Evolutionary conservation across 1,140 invertebrate species (phyloP), one percentile per base, ranked within the genome.

Genomic region (Polypedilum pembai): DNA sequence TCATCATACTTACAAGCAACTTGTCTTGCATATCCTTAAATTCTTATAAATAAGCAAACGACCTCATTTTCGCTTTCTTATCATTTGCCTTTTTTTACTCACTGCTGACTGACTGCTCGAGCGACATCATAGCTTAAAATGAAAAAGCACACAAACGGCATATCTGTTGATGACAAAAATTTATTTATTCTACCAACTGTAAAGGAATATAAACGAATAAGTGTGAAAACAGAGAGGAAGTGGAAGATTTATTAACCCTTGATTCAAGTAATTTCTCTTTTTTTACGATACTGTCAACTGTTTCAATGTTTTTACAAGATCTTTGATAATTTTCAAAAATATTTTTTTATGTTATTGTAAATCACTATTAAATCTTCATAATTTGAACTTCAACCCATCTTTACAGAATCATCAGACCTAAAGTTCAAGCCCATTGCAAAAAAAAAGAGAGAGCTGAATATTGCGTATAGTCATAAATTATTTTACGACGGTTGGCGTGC

Each of bases 401-500:
- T 56, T 3, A 56, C n/a, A 56, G 12, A 8, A 56, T 56, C 45
- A n/a, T 15, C 4, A 15, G 45, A 56, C n/a, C 12, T 15, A 12
- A 12, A 56, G n/a, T 56, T 56, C n/a, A 56, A 56, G 45, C 15
- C 8, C 41, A 45, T 45, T 8, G 8, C 41, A 45, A 1, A 15
- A 41, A 10, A 7, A 41, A 15, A 8, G 45, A 12, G 12, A 1
- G 45, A 33, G 24, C 24, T 33, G 24, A 33, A 33, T 3, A 56
- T 56, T 56, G 45, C 24, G 24, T 56, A 56, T 15, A 56, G 45
- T 18, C n/a, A 69, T 69, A 69, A 69, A 69, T 69, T 20, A 69
- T 69, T 69, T 69, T 69, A 69, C 65, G 65, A 69, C n/a, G 12
- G 65, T 21, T 69, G 65, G 17, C 65, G 65, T 69, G 65, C 65